Conservation (phyloP, 2,888 invertebrate species). For the Sarcophaga carnaria region DNA sequence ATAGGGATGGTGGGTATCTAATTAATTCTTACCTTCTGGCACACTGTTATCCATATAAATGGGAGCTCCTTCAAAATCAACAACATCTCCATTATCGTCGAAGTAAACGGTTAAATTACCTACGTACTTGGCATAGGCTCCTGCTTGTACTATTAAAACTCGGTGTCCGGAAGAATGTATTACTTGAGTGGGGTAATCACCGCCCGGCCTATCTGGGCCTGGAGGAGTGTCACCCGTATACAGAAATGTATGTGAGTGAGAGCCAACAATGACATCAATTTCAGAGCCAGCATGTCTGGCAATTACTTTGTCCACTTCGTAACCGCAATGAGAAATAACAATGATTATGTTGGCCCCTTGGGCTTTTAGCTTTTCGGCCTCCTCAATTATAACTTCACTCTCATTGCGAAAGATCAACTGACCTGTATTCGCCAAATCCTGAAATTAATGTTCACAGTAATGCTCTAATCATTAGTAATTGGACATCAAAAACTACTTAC, state of each 20-base stretch:
- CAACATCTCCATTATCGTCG: conserved; percentile 86
- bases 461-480: neutral
- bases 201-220: conserved; percentile 84
- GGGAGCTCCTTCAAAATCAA: conserved; percentile 88
- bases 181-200: conserved; percentile 85
- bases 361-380: conserved; percentile 85
- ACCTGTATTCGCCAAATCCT: conserved; percentile 87
- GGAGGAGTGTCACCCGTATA: conserved; percentile 85
- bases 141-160: conserved; percentile 87
- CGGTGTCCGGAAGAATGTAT: conserved; percentile 83
- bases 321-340: conserved; percentile 91
- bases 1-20: no score
- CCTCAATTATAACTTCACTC: conserved; percentile 85
- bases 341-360: conserved; percentile 90
- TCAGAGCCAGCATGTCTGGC: conserved; percentile 86
- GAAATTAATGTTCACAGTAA: conserved; percentile 5
- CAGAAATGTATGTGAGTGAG: conserved; percentile 91
- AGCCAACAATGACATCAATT: conserved; percentile 92
- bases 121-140: conserved; percentile 88
- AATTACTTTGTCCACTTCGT: conserved; percentile 86
- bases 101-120: conserved; percentile 89
- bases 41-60: conserved; percentile 86
- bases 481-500: conserved; percentile 80
- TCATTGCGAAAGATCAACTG: conserved; percentile 88
- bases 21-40: conserved; percentile 84